These are phyloP conservation scores for Drosophila nebulosa DNA, from an alignment of 1,140 invertebrate species.

Conservation along the genomic window DNA sequence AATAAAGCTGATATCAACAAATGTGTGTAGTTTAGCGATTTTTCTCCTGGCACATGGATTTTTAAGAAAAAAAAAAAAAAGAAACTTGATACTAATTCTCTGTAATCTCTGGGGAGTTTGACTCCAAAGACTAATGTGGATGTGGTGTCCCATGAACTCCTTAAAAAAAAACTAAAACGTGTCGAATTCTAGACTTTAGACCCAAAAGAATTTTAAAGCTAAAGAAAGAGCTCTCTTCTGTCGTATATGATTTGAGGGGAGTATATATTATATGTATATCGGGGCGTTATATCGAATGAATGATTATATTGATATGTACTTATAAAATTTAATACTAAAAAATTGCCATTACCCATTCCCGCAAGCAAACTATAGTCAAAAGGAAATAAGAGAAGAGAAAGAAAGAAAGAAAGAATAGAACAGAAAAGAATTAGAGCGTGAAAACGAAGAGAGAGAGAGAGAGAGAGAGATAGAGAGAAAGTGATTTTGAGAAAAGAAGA, in stretches of 20 bases:
- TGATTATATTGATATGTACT: background rate
- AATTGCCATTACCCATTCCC: conserved; percentile 69
- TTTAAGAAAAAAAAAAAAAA: no score
- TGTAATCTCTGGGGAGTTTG: no score
- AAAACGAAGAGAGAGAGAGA: conserved; percentile 19
- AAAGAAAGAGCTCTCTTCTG: no score
- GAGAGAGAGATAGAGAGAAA: background rate
- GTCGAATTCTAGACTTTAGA: no score
- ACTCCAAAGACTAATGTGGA: no score
- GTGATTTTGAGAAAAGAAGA: background rate
- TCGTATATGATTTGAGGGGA: background rate
- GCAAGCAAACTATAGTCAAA: conserved; percentile 66
- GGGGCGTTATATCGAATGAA: background rate
- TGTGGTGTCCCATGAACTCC: no score
- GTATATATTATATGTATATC: background rate
- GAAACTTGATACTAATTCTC: no score
- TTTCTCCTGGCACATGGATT: no score
- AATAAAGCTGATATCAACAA: background rate
- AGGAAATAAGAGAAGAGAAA: conserved; percentile 50
- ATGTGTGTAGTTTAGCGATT: background rate
- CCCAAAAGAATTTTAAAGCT: no score
- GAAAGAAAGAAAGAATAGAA: conserved; percentile 32
- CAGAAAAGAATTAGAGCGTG: conserved; percentile 31
- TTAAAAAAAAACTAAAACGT: no score
- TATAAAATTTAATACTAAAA: conserved; percentile 8